Base-by-base conservation (phyloP, 64 coral and sea anemone species). In the Pocillopora verrucosa region DNA sequence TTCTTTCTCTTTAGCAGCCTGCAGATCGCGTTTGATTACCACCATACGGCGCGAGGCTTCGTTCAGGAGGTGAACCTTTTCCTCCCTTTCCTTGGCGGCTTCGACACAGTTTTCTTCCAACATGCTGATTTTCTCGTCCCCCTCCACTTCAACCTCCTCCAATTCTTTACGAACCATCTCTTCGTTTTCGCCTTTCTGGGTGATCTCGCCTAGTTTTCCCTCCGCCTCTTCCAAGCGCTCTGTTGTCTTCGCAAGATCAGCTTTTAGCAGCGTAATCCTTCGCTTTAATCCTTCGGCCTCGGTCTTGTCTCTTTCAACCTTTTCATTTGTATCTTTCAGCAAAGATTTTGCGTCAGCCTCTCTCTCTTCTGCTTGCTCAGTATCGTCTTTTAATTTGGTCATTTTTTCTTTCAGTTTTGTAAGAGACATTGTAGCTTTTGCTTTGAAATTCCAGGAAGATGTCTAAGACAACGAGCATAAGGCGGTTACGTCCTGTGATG, bases 121-220 rank as follows among this genome's bases (percentile, higher is more conserved):
- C 1, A 87, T 76, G 19, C 34, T 56, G 1, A 92, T 77, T 87
- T 59, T 87, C 76, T 92, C 90, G 58, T 92, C 90, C 0, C 90
- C 90, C 72, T 92, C 90, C 0, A 80, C 58, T 70, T 92, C 90
- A 10, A 6, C 73, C n/a, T 92, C 90, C 36, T 92, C 90, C 11
- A 92, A 13, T 22, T 82, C 90, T 37, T 68, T 87, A 17, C 90
- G 36, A 16, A 19, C 63, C 51, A 35, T 25, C 67, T 92, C 90
- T 22, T 92, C 73, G 17, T 22, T 80, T 1, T 87, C 59, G 10
- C 82, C 85, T 36, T 87, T 86, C 26, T 80, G 13, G 3, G 35
- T 20, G 17, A 75, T 75, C 14, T 87, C 25, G 2, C 24, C n/a
- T 64, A 92, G 17, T 34, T 80, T 87, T 35, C 30, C 37, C 20